Evolutionary conservation across 2,113 vertebrate genomes (phyloP), one percentile per base, ranked within the genome.

Genomic region (Caretta caretta): DNA sequence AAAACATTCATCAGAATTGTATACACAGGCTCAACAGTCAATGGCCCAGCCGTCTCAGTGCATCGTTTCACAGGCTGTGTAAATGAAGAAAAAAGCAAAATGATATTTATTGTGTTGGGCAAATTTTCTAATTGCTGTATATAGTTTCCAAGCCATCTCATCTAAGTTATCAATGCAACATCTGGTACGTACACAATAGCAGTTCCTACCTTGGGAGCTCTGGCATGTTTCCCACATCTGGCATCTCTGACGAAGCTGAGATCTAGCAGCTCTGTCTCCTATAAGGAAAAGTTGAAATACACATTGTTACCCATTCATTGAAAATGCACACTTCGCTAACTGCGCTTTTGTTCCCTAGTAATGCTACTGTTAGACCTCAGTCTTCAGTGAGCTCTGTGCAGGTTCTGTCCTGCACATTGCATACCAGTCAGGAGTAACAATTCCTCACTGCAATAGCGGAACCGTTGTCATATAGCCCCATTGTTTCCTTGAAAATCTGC

Each of bases 251-350:
- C 98, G 27, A 98, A 97, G 89, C 98, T 98, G 94, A 99, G 97
- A 96, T 99, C 99, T 84, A 99, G 97, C 95, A 99, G 98, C 84
- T 99, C 99, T 0, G 98, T 99, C 97, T 99, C 99, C 99, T 99
- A 94, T 80, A 98, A 98, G 56, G 53, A 96, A 97, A 96, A 96
- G 96, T 79, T 35, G 54, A 56, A 95, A 95, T 8, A 93, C 8
- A 87, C n/a, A 20, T 42, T 20, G 91, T 88, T 89, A 94, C 8
- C 65, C 38, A 81, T 82, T 12, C 91, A 57, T 80, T 75, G 76
- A 80, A 81, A 83, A 83, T 56, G 19, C 11, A 35, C 24, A 27
- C 2, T 84, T 38, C 57, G 27, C 78, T 92, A 80, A n/a, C 75
- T 51, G 20, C 3, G 84, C 17, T 79, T 91, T 50, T 22, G 65